These are phyloP conservation scores for Turritopsis dohrnii DNA, from an alignment of 30 jellyfish, hydroid and myxozoan genomes.

Conservation along the genomic window DNA sequence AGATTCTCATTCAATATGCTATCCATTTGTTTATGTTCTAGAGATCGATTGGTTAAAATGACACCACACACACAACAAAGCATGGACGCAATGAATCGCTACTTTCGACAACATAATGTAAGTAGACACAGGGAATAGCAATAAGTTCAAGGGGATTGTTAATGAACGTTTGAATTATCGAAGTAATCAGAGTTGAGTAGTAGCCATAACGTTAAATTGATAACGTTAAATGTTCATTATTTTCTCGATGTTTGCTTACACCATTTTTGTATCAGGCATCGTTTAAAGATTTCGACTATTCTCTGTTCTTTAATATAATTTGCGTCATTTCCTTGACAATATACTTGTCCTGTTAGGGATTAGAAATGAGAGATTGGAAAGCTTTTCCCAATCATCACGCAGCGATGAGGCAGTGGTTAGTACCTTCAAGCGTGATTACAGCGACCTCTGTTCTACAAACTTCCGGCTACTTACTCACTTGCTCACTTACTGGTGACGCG, in stretches of 20 bases:
- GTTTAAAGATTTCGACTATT: too few relatives aligned
- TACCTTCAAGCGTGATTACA: too few relatives aligned
- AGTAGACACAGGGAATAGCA: not conserved
- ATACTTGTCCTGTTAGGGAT: not conserved
- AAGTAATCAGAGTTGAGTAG: too few relatives aligned
- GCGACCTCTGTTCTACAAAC: too few relatives aligned
- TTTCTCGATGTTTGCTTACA: not conserved
- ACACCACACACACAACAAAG: not conserved
- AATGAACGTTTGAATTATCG: too few relatives aligned
- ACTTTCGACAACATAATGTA: not conserved
- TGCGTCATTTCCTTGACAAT: not conserved
- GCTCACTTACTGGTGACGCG: too few relatives aligned
- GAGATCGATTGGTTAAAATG: not conserved
- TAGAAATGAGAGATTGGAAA: not conserved
- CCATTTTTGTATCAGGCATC: too few relatives aligned
- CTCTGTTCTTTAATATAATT: not conserved
- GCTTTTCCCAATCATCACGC: too few relatives aligned
- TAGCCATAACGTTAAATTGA: not conserved
- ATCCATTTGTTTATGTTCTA: not conserved
- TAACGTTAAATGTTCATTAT: not conserved
- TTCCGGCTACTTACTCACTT: too few relatives aligned
- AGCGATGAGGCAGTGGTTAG: too few relatives aligned
- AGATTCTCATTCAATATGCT: not conserved
- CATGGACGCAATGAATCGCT: not conserved
- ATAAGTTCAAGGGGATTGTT: not conserved